Base-by-base conservation (phyloP, 2,113 vertebrate species). In the Pelmatolapia mariae region DNA sequence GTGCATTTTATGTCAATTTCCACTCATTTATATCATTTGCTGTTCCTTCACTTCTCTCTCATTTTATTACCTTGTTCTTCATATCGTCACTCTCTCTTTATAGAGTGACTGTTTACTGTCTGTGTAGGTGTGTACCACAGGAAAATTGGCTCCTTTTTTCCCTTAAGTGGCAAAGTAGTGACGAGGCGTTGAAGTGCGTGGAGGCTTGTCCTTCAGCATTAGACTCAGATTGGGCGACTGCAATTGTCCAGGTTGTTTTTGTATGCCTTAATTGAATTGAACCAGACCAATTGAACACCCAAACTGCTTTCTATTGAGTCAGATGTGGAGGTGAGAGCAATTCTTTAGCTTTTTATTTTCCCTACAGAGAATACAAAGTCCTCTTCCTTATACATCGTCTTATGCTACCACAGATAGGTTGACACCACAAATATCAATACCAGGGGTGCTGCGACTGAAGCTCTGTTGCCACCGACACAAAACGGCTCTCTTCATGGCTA, bases 241-340 rank as follows among this genome's bases (percentile, higher is more conserved):
- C 92, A 91, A 88, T 94, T 88, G 89, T 86, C 84, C 71, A 18
- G 85, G 87, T 82, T 92, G 87, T 94, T 94, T 93, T 91, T 89
- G 85, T 68, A 76, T 78, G 87, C 83, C 89, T 89, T 93, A 94
- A 96, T 91, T 94, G 91, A 95, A 94, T 92, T 91, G 85, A 87
- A 85, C 68, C 54, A 33, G 86, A 92, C 71, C 94, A 94, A 93
- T 91, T 94, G 90, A 91, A 90, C 68, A 83, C 78, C 57, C 47
- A 82, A 84, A 89, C 87, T 87, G 57, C 24, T 82, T 85, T 94
- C 84, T 91, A 87, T 93, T 94, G 91, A 95, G 87, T 93, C 81
- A 68, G 18, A 90, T 84, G 89, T 86, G 81, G 76, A 90, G 85
- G 83, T 88, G 82, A 92, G 81, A 86, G 87, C 78, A 87, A 88